A percentile compares a stretch with the other conserved stretches of the same genome.
phyloP scores from a whole-genome alignment of 2,113 vertebrate genomes.

The Heterochromis multidens region DNA sequence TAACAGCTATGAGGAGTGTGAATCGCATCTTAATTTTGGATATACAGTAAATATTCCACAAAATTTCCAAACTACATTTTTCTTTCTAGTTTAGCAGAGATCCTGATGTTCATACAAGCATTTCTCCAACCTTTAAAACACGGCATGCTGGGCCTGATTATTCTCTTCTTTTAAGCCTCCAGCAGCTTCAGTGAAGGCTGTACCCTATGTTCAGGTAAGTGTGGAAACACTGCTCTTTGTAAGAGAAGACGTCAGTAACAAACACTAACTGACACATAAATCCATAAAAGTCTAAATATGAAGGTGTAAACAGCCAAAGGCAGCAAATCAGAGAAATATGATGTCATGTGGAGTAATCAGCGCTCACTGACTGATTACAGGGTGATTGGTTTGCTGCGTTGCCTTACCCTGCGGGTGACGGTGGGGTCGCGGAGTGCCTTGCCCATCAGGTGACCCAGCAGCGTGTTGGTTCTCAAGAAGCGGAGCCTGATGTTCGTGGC shows the following conservation, averaged over 20 bases:
- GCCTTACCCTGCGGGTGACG: constrained; percentile 88
- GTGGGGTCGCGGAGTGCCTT: constrained; percentile 95
- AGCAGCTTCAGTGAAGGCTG: no score
- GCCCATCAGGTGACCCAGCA: constrained; percentile 97
- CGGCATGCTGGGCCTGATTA: no score
- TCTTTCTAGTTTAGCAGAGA: no score
- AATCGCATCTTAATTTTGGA: neutral
- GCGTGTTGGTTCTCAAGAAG: constrained; percentile 94
- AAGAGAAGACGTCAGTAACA: neutral
- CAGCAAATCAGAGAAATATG: neutral
- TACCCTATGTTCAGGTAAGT: no score
- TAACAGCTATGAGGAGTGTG: neutral
- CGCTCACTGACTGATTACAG: neutral
- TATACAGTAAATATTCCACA: no score
- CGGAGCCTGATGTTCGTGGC: constrained; percentile 93
- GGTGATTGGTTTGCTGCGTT: neutral
- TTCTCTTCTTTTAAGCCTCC: no score
- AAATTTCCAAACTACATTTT: neutral
- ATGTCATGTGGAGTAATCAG: no score
- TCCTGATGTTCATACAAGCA: no score
- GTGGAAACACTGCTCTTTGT: no score
- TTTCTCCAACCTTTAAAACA: no score
- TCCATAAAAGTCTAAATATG: neutral
- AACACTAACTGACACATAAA: neutral
- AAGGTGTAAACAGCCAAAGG: neutral